A percentile compares a stretch with the other conserved stretches of the same genome.
These are phyloP conservation scores for Conopomorpha cramerella DNA, from an alignment of 1,140 invertebrate species.

Conservation along the genomic window DNA sequence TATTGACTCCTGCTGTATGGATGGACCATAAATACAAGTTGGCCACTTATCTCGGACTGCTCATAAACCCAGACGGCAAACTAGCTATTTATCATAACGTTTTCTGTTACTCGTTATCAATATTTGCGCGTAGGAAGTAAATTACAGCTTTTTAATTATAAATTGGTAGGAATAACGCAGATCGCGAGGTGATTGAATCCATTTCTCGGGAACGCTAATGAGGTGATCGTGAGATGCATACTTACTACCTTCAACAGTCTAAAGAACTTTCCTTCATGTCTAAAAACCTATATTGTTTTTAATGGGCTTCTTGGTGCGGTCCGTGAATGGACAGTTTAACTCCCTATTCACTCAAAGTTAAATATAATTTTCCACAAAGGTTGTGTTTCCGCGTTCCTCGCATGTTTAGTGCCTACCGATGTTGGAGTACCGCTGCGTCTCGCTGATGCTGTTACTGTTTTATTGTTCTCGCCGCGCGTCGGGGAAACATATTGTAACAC, in stretches of 20 bases:
- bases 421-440: no score
- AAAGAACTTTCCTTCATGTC: neutral
- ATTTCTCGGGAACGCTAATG: no score
- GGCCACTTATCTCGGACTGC: conserved; percentile 5
- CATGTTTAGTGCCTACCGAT: no score
- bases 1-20: conserved; percentile 30
- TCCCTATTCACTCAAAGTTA: conserved; percentile 25
- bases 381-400: conserved; percentile 24
- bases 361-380: conserved; percentile 19
- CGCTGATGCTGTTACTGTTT: no score
- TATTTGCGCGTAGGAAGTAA: neutral
- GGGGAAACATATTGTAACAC: no score
- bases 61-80: neutral
- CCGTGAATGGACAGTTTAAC: conserved; percentile 29
- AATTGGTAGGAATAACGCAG: no score
- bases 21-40: conserved; percentile 26
- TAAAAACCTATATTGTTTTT: conserved; percentile 23
- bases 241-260: no score
- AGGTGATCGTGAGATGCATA: no score
- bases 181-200: no score
- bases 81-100: neutral
- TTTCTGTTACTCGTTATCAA: neutral
- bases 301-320: conserved; percentile 15
- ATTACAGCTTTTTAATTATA: neutral
- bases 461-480: no score